phyloP scores from a whole-genome alignment of 2,113 vertebrate species.

The Nanorana parkeri region DNA sequence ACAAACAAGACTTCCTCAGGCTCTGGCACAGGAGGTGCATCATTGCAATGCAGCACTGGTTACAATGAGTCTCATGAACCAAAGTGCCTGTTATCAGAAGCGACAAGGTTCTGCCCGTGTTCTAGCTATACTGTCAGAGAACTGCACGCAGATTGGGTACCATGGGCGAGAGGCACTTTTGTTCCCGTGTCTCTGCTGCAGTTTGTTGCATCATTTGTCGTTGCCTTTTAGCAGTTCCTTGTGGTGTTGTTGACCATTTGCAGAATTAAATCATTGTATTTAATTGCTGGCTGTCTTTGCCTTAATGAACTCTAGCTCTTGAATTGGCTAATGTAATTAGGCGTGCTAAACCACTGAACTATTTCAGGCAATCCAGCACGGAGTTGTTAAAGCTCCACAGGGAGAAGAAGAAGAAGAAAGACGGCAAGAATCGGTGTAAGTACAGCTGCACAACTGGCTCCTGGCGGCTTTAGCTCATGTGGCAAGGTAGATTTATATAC shows the following conservation, averaged over 20 bases:
- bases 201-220: not conserved
- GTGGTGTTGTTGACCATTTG: slow-evolving; percentile 41
- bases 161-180: no score
- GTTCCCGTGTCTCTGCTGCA: not conserved
- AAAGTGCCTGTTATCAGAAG: no score
- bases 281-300: slow-evolving; percentile 49
- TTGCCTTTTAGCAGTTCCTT: not conserved
- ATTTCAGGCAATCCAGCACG: slow-evolving; percentile 4
- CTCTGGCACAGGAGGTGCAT: no score
- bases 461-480: not conserved
- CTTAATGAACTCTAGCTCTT: slow-evolving; percentile 53
- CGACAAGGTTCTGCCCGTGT: no score
- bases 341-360: slow-evolving; percentile 44
- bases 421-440: not conserved
- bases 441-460: not conserved
- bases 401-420: slow-evolving; percentile 26
- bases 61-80: no score
- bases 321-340: slow-evolving; percentile 54
- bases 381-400: slow-evolving; percentile 25
- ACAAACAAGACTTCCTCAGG: no score
- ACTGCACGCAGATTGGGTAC: no score
- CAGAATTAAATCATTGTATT: slow-evolving; percentile 55
- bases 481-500: not conserved
- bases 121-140: no score
- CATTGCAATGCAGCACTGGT: no score